Conservation (phyloP, 2,888 invertebrate species). For the Ectemnius cavifrons region DNA sequence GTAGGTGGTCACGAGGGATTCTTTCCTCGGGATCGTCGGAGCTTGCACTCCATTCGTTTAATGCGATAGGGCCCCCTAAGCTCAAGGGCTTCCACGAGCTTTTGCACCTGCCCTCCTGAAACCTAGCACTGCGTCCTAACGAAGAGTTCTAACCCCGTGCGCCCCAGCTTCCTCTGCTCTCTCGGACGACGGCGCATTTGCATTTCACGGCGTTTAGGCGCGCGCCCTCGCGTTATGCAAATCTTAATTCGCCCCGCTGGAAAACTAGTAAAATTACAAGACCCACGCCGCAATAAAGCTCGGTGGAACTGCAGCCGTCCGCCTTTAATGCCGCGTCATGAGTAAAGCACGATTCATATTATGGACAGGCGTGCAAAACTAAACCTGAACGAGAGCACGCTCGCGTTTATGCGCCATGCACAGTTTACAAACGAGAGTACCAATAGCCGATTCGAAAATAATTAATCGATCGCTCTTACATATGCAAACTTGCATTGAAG, state of each 20-base stretch:
- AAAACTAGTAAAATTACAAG: conserved; percentile 65
- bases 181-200: conserved; percentile 42
- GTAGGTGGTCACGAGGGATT: too few relatives aligned
- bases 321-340: not conserved
- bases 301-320: conserved; percentile 49
- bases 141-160: conserved; percentile 40
- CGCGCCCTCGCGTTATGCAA: conserved; percentile 63
- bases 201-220: conserved; percentile 59
- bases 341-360: not conserved
- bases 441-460: too few relatives aligned
- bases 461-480: too few relatives aligned
- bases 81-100: conserved; percentile 6
- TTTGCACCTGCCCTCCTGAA: conserved; percentile 18
- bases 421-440: too few relatives aligned
- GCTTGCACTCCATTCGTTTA: conserved; percentile 14
- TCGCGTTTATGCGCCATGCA: too few relatives aligned
- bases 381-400: not conserved
- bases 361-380: not conserved
- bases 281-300: conserved; percentile 56
- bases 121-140: conserved; percentile 5
- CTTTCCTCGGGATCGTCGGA: not conserved
- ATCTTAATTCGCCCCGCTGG: conserved; percentile 64
- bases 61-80: conserved; percentile 29
- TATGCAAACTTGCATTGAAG: too few relatives aligned
- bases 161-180: conserved; percentile 16